phyloP scores from a whole-genome alignment of 1,140 invertebrate genomes.

The Druon quercuslanigerum region DNA sequence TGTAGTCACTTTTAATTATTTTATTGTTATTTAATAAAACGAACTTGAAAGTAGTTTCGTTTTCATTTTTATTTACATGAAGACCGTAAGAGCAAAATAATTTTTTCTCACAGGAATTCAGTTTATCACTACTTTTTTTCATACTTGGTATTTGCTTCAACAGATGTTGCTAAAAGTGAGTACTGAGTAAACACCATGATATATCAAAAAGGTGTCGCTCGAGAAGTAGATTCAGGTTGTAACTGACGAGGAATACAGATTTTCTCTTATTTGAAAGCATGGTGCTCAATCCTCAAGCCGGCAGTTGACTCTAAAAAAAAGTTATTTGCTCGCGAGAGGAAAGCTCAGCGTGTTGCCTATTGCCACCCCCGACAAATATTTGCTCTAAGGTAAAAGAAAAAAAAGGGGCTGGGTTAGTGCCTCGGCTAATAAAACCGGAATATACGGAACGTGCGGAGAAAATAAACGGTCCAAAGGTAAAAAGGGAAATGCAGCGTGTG shows the following conservation, averaged over 20 bases:
- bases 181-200: too few relatives aligned
- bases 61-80: too few relatives aligned
- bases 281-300: conserved; percentile 30
- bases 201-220: background rate
- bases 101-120: too few relatives aligned
- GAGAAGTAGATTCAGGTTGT: background rate
- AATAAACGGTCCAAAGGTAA: conserved; percentile 51
- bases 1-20: too few relatives aligned
- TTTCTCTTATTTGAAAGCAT: conserved; percentile 25
- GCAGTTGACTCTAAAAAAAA: conserved; percentile 42
- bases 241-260: background rate
- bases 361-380: conserved; percentile 57
- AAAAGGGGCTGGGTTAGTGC: conserved; percentile 51
- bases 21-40: too few relatives aligned
- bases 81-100: too few relatives aligned
- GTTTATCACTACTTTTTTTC: too few relatives aligned
- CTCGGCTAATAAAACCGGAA: conserved; percentile 56
- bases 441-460: conserved; percentile 55
- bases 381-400: conserved; percentile 54
- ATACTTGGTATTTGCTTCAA: too few relatives aligned
- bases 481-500: conserved; percentile 54
- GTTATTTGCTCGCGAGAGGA: conserved; percentile 43
- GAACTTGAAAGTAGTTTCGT: too few relatives aligned
- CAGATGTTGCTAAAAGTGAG: too few relatives aligned
- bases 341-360: background rate